Base-by-base conservation (phyloP, 2,888 invertebrate genomes). In the Fissipunctia ypsillon region DNA sequence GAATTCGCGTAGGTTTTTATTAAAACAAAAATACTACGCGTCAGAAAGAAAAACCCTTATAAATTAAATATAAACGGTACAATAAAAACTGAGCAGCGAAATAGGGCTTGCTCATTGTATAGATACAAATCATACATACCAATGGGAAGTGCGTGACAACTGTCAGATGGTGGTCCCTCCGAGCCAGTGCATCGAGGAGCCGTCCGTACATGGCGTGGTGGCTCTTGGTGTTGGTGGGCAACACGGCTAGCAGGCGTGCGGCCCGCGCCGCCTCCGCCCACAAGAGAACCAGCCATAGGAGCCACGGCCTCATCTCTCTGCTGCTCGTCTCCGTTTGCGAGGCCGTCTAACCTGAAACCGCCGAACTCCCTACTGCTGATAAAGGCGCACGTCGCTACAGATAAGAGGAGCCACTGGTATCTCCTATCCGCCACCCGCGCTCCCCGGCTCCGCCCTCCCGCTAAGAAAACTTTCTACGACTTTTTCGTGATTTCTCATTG, bases 151-250 rank as follows among this genome's bases (percentile, higher is more conserved):
- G 96, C 43, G 95, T 93, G 76, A 96, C 90, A 66, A 96, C 92
- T 2, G 96, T 96, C 22, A 96, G 90, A 5, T 96, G 93, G 71
- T 96, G 95, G 45, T 95, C 91, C 68, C 90, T 91, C 45, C 83
- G 87, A 14, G 96, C 96, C 31, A 96, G 92, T 1, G 94, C 96
- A 38, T 94, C 93, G 35, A 96, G 88, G 28, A 96, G 92, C 70
- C 93, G 91, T 73, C 96, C 95, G 85, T 96, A 96, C 94, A 96
- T 96, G 72, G 96, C 96, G 81, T 95, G 94, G 89, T 97, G 96
- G 90, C 97, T 97, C 85, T 94, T 94, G 60, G 96, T 96, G 91
- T 96, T 95, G 61, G 96, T 96, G 35, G 96, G 96, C 84, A 96
- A 90, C 59, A 96, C 94, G 77, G 93, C 96, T 52, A 96, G 92